Evolutionary conservation across 2,113 vertebrate genomes (phyloP).

Genomic region (Scalopus aquaticus): DNA sequence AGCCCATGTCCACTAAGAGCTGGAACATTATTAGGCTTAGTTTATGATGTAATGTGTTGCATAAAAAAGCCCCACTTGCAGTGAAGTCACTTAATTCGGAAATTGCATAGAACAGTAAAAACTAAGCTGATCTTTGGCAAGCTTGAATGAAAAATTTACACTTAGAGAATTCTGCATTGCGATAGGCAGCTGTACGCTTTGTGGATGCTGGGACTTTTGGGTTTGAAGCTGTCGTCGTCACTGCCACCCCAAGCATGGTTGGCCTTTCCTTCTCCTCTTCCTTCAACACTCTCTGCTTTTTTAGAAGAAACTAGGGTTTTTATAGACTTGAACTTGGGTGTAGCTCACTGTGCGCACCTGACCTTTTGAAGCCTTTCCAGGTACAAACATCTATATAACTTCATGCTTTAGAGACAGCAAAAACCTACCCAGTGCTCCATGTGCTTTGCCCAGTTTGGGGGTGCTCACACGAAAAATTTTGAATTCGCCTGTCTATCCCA

Average conservation of each 20-base stretch:
- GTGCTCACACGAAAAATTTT: neutral
- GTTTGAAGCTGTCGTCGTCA: neutral
- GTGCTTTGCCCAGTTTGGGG: neutral
- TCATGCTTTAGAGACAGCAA: neutral
- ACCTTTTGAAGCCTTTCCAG: neutral
- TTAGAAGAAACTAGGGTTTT: neutral
- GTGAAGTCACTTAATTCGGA: slow-evolving; percentile 71
- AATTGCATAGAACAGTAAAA: slow-evolving; percentile 74
- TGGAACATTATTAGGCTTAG: slow-evolving; percentile 76
- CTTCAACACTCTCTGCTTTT: neutral
- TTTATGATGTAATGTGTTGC: slow-evolving; percentile 79
- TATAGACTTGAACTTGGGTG: neutral
- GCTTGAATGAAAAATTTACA: slow-evolving; percentile 46
- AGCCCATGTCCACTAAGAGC: slow-evolving; percentile 71
- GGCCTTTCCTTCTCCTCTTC: neutral
- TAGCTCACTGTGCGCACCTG: neutral
- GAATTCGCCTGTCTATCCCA: neutral
- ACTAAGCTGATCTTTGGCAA: slow-evolving; percentile 63
- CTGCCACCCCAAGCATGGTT: neutral
- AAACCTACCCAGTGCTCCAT: neutral
- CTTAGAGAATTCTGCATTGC: slow-evolving; percentile 32
- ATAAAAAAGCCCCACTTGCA: slow-evolving; percentile 29
- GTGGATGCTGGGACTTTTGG: neutral
- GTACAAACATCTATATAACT: neutral
- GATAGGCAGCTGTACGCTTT: neutral